These are phyloP conservation scores for Drosophila nr. perissopoda DNA, from an alignment of 2,888 invertebrate species.

Conservation along the genomic window DNA sequence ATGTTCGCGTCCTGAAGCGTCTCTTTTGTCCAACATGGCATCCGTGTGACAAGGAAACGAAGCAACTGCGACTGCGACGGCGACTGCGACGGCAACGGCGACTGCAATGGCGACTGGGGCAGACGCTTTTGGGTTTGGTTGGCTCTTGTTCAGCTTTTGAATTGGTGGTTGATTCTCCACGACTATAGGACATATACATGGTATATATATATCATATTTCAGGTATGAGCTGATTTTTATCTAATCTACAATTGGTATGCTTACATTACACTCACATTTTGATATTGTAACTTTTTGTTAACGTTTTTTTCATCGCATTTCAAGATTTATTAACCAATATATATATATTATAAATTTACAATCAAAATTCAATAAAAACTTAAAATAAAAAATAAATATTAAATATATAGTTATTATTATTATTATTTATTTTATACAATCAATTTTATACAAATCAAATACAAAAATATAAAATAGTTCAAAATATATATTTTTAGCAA, in stretches of 20 bases:
- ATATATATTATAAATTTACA: too few relatives aligned
- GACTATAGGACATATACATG: not conserved
- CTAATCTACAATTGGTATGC: not conserved
- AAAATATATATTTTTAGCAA: too few relatives aligned
- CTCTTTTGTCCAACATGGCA: constrained; percentile 25
- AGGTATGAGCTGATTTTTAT: not conserved
- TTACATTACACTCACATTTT: not conserved
- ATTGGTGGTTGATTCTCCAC: constrained; percentile 16
- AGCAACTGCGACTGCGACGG: constrained; percentile 19
- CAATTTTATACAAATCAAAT: too few relatives aligned
- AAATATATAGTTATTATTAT: not conserved
- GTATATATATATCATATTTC: constrained; percentile 4
- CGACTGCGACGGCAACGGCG: constrained; percentile 17
- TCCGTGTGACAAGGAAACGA: constrained; percentile 39
- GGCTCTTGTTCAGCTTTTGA: constrained; percentile 4
- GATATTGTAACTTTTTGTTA: not conserved
- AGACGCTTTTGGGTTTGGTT: constrained; percentile 13
- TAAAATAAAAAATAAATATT: not conserved
- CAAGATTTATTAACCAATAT: too few relatives aligned
- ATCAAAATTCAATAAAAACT: not conserved
- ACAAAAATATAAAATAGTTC: too few relatives aligned
- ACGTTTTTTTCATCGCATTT: not conserved
- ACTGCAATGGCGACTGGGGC: constrained; percentile 27
- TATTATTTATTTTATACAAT: not conserved
- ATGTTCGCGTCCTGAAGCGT: constrained; percentile 1